These are phyloP conservation scores for Netelia melanura DNA, from an alignment of 2,888 invertebrate species.

Conservation along the genomic window DNA sequence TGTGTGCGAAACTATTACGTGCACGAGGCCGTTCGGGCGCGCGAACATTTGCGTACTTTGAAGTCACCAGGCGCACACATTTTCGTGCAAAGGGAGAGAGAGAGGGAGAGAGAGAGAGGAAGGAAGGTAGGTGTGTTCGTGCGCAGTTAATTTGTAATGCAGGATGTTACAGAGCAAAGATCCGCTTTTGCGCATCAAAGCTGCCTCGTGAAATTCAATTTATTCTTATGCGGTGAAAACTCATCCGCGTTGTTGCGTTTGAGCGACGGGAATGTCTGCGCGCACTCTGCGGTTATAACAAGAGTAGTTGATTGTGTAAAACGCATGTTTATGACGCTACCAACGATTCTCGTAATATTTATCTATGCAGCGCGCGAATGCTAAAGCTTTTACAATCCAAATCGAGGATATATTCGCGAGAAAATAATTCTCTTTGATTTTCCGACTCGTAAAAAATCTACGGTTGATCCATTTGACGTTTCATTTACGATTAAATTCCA, in stretches of 20 bases:
- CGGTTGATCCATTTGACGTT: no score
- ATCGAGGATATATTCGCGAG: no score
- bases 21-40: not conserved
- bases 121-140: not conserved
- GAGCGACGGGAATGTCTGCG: not conserved
- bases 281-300: not conserved
- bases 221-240: constrained; percentile 12
- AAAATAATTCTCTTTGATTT: no score
- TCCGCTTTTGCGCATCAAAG: constrained; percentile 54
- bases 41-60: constrained; percentile 75
- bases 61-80: constrained; percentile 55
- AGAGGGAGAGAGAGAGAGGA: not conserved
- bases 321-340: not conserved
- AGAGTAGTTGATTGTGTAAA: not conserved
- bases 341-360: no score
- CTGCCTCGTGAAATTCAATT: constrained; percentile 54
- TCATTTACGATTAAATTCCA: no score
- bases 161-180: not conserved
- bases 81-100: not conserved
- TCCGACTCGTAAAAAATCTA: no score
- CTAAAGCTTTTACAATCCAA: no score
- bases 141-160: constrained; percentile 5
- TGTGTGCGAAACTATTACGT: not conserved
- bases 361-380: no score
- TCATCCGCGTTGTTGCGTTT: not conserved